phyloP scores from a whole-genome alignment of 2,888 invertebrate species.

The Troglohyphantes excavatus region DNA sequence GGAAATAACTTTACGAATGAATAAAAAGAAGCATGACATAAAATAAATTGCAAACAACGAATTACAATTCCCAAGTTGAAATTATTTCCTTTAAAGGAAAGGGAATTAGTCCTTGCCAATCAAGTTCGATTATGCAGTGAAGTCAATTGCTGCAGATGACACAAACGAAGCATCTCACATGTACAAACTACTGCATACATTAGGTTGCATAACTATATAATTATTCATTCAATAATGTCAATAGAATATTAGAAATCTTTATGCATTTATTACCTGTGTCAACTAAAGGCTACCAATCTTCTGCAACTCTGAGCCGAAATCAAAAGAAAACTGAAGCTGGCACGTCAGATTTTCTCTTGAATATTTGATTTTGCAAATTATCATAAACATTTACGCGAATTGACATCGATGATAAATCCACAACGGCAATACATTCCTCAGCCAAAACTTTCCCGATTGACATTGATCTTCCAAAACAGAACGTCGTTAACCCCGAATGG shows the following conservation, averaged over 20 bases:
- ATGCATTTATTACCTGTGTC: conserved; percentile 43
- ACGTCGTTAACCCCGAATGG: conserved; percentile 73
- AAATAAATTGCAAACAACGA: no score
- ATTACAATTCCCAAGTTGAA: no score
- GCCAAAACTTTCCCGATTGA: conserved; percentile 75
- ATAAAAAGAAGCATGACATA: no score
- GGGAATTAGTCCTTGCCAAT: conserved; percentile 40
- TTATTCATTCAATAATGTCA: conserved; percentile 29
- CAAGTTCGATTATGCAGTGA: not conserved
- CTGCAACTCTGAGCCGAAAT: conserved; percentile 19
- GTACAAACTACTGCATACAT: not conserved
- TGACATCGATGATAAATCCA: conserved; percentile 41
- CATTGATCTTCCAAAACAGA: conserved; percentile 78
- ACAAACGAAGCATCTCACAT: not conserved
- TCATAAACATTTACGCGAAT: conserved; percentile 61
- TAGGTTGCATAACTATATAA: not conserved
- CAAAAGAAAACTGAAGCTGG: conserved; percentile 38
- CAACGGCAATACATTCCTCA: conserved; percentile 62
- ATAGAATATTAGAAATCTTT: conserved; percentile 3
- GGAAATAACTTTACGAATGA: no score
- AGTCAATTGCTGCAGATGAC: not conserved
- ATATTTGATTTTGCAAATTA: conserved; percentile 64
- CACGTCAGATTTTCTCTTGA: conserved; percentile 18
- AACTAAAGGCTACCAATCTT: conserved; percentile 37
- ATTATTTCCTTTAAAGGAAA: conserved; percentile 31